Evolutionary conservation across 1,140 invertebrate species (phyloP).

Genomic region (Procambarus clarkii): DNA sequence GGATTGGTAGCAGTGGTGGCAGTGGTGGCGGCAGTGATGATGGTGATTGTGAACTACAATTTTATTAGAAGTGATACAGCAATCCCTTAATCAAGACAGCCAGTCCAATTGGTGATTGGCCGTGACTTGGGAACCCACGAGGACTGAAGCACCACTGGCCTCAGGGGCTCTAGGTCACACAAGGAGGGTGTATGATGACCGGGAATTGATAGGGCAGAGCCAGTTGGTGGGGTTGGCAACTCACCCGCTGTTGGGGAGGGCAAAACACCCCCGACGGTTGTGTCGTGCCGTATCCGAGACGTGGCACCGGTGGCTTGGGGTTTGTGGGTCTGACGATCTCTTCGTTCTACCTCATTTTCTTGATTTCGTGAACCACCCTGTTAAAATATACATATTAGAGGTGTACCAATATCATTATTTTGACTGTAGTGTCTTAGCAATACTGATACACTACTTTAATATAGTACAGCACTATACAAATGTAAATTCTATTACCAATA

Average conservation of each 20-base stretch:
- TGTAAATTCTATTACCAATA: no score
- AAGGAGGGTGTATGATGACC: constrained; percentile 43
- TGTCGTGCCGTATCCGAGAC: constrained; percentile 65
- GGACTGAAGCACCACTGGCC: constrained; percentile 39
- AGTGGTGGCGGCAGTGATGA: no score
- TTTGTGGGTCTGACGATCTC: constrained; percentile 63
- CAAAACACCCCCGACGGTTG: constrained; percentile 63
- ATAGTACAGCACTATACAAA: no score
- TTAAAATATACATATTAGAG: no score
- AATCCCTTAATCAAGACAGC: constrained; percentile 48
- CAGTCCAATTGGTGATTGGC: constrained; percentile 29
- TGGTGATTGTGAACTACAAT: constrained; percentile 8
- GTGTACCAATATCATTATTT: no score
- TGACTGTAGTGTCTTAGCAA: no score
- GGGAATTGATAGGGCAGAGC: constrained; percentile 40
- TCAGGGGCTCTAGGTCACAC: constrained; percentile 36
- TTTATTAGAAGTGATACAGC: constrained; percentile 13
- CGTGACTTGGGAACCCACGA: constrained; percentile 52
- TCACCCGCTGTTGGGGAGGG: constrained; percentile 63
- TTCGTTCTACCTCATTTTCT: constrained; percentile 60
- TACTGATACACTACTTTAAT: no score
- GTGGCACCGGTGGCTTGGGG: constrained; percentile 65
- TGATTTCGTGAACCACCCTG: constrained; percentile 64
- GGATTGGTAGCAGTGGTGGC: no score
- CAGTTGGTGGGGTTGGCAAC: constrained; percentile 39